These are phyloP conservation scores for Cephalopholis sonnerati DNA, from an alignment of 2,113 vertebrate genomes.

Conservation along the genomic window DNA sequence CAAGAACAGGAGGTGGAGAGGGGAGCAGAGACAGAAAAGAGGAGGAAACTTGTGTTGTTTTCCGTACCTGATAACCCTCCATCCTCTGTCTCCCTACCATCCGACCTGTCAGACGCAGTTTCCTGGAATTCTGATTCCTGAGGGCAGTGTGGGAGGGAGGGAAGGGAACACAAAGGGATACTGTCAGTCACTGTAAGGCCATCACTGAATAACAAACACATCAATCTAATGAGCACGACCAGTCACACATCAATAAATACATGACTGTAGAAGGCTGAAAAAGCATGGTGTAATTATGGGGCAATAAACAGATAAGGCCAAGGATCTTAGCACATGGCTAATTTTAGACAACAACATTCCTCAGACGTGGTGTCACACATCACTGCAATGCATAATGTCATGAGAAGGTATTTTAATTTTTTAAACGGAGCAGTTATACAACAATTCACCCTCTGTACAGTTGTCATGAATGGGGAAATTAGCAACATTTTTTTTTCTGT, in stretches of 20 bases:
- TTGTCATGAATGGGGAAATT: too few species aligned
- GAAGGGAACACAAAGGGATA: slow-evolving; percentile 63
- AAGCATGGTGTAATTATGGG: background rate
- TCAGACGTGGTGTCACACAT: background rate
- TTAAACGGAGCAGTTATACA: too few species aligned
- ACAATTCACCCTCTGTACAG: too few species aligned
- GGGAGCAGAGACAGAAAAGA: slow-evolving; percentile 45
- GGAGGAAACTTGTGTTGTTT: slow-evolving; percentile 75
- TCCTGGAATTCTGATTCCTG: slow-evolving; percentile 82
- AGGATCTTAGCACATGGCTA: background rate
- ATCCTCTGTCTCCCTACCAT: slow-evolving; percentile 76
- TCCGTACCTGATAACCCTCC: slow-evolving; percentile 86
- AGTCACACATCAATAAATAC: background rate
- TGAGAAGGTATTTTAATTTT: background rate
- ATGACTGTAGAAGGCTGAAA: slow-evolving; percentile 7
- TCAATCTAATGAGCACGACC: slow-evolving; percentile 40
- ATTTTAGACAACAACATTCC: background rate
- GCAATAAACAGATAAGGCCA: slow-evolving; percentile 15
- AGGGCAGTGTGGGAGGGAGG: slow-evolving; percentile 47
- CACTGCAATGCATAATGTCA: background rate
- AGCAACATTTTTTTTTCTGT: too few species aligned
- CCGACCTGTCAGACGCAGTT: slow-evolving; percentile 73
- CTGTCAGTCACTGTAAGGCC: slow-evolving; percentile 74
- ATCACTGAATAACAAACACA: slow-evolving; percentile 75
- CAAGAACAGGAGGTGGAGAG: slow-evolving; percentile 27